A percentile compares a stretch with the other conserved stretches of the same genome.
These are phyloP conservation scores for Papilio xuthus DNA, from an alignment of 1,140 invertebrate species.

Conservation along the genomic window DNA sequence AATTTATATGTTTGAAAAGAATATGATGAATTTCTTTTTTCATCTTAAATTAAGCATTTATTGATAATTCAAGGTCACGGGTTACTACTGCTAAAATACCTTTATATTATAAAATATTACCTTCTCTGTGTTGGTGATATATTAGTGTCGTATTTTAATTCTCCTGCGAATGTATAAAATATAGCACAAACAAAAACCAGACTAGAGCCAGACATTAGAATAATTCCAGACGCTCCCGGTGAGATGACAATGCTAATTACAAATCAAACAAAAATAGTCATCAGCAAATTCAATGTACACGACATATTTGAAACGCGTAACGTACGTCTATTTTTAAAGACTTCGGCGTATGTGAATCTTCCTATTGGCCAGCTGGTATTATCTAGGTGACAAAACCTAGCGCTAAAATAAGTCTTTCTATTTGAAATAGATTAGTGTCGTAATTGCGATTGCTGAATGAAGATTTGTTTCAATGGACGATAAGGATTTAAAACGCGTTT, in stretches of 20 bases:
- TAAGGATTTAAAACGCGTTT: slow-evolving; percentile 38
- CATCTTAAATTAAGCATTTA: too few relatives aligned
- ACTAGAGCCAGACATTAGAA: background rate
- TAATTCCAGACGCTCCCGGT: background rate
- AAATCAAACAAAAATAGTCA: background rate
- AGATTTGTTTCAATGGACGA: slow-evolving; percentile 20
- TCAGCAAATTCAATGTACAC: background rate
- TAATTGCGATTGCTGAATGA: slow-evolving; percentile 25
- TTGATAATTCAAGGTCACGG: too few relatives aligned
- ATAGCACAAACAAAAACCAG: background rate
- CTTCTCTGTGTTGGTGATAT: too few relatives aligned
- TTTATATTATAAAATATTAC: too few relatives aligned
- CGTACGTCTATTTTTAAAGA: slow-evolving; percentile 24
- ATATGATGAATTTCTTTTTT: too few relatives aligned
- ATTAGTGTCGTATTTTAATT: too few relatives aligned
- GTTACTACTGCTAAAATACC: too few relatives aligned
- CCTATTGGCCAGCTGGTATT: slow-evolving; percentile 4
- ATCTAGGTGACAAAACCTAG: slow-evolving; percentile 11
- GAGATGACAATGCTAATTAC: background rate
- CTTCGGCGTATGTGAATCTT: background rate
- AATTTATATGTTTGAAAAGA: too few relatives aligned
- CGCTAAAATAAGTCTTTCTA: background rate
- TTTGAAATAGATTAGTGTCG: background rate
- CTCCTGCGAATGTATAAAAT: too few relatives aligned
- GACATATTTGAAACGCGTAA: slow-evolving; percentile 16